Conservation (phyloP, 2,888 invertebrate genomes). For the Arge pagana region DNA sequence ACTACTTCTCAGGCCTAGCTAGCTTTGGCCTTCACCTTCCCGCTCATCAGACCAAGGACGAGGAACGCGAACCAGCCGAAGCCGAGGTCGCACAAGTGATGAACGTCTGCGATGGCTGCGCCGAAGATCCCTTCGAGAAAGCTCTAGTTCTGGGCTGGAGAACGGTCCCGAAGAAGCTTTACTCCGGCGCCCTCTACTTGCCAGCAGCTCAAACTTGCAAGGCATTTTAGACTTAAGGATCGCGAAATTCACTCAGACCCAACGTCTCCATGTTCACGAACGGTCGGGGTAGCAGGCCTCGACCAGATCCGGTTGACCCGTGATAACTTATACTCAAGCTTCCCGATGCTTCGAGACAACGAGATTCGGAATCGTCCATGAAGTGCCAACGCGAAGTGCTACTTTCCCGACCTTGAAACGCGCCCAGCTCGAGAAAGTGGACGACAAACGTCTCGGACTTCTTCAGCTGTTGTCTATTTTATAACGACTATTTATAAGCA, state of each 20-base stretch:
- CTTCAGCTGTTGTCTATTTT: no score
- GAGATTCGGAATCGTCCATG: no score
- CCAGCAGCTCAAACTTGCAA: slow-evolving; percentile 71
- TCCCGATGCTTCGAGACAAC: no score
- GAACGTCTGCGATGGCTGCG: slow-evolving; percentile 77
- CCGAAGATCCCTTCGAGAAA: slow-evolving; percentile 78
- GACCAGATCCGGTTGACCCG: no score
- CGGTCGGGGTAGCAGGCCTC: not conserved
- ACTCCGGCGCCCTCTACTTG: slow-evolving; percentile 72
- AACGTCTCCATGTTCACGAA: not conserved
- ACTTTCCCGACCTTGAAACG: no score
- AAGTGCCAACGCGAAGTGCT: no score
- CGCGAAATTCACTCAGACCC: no score
- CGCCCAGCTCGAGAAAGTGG: no score
- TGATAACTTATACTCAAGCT: no score
- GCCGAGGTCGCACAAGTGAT: slow-evolving; percentile 81
- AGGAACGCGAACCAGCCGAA: slow-evolving; percentile 81
- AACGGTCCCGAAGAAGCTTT: slow-evolving; percentile 71
- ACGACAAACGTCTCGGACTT: no score
- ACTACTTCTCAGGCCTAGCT: slow-evolving; percentile 68
- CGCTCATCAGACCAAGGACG: slow-evolving; percentile 60
- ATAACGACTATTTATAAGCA: no score
- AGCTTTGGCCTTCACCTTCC: slow-evolving; percentile 71
- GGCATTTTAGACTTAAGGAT: slow-evolving; percentile 60
- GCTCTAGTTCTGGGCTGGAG: slow-evolving; percentile 81